Evolutionary conservation across 1,140 invertebrate species (phyloP), one percentile per base, ranked within the genome.

Genomic region (Dreissena polymorpha): DNA sequence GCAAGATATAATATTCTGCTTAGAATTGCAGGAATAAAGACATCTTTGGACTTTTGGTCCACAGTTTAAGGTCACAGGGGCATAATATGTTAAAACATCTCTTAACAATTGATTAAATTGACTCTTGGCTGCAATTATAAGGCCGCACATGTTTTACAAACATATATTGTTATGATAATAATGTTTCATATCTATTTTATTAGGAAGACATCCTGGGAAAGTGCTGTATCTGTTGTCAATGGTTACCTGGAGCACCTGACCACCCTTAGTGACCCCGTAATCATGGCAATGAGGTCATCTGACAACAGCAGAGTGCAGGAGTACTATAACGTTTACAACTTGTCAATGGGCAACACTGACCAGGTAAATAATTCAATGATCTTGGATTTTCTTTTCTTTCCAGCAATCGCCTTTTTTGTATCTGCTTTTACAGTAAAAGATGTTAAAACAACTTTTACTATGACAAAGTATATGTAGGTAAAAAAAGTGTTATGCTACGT

Each of bases 201-300:
- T 51, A 84, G 86, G 53, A 72, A 70, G 57, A 64, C 85, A 27
- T 88, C 25, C 50, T 92, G 91, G 91, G 90, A 90, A 7, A 72
- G 86, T 64, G 88, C 85, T 16, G 53, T 57, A 10, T 16, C 65
- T 0, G 74, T 79, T 23, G 77, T 92, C 7, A 78, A 88, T 67
- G 65, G 69, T n/a, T 88, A 86, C 70, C 65, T 88, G 21, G 49
- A 60, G 29, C 91, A 92, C 81, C 85, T 92, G 67, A 83, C 89
- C 29, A 77, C 85, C 51, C 73, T 91, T 23, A 84, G 76, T 70
- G 86, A 86, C 69, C 86, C 87, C 51, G 86, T 80, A 1, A 50
- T 90, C 27, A 77, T 86, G 70, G 86, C 80, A 10, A 86, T 91
- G 71, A 63, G 72, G 8, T 65, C 80, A 49, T 83, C 88, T 16